These are phyloP conservation scores for Perithous albicinctus DNA, from an alignment of 2,888 invertebrate species.

Conservation along the genomic window DNA sequence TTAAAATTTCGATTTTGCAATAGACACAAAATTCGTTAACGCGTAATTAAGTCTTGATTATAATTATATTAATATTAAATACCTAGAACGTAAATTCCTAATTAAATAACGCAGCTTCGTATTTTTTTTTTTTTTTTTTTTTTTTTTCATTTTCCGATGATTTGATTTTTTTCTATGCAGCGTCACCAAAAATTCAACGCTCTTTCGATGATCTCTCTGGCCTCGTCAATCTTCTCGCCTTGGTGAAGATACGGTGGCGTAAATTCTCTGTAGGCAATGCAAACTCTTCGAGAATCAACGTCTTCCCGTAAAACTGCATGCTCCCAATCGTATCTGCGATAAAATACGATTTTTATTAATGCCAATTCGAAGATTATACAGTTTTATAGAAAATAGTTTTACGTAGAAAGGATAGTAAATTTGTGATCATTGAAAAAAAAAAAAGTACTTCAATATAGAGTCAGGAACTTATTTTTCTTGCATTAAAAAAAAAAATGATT, in stretches of 20 bases:
- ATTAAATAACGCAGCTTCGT: background rate
- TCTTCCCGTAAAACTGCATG: slow-evolving; percentile 96
- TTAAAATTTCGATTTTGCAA: slow-evolving; percentile 8
- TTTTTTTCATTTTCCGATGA: background rate
- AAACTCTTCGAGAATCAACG: slow-evolving; percentile 91
- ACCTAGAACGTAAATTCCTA: background rate
- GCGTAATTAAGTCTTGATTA: background rate
- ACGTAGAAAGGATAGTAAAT: background rate
- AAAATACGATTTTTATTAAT: background rate
- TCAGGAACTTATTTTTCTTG: too few species aligned
- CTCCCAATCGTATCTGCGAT: slow-evolving; percentile 93
- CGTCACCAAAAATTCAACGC: slow-evolving; percentile 87
- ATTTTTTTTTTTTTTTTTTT: background rate
- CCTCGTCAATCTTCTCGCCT: slow-evolving; percentile 87
- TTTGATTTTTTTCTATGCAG: background rate
- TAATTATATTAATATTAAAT: slow-evolving; percentile 3
- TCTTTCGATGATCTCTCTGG: slow-evolving; percentile 86
- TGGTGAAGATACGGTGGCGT: slow-evolving; percentile 91
- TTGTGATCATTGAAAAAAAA: background rate
- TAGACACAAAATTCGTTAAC: background rate
- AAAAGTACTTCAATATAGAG: too few species aligned
- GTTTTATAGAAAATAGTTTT: too few species aligned
- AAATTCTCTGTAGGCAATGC: slow-evolving; percentile 98
- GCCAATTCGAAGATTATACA: too few species aligned
- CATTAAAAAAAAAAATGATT: too few species aligned